These are phyloP conservation scores for Hofmannophila pseudospretella DNA, from an alignment of 2,888 invertebrate genomes.

Conservation along the genomic window DNA sequence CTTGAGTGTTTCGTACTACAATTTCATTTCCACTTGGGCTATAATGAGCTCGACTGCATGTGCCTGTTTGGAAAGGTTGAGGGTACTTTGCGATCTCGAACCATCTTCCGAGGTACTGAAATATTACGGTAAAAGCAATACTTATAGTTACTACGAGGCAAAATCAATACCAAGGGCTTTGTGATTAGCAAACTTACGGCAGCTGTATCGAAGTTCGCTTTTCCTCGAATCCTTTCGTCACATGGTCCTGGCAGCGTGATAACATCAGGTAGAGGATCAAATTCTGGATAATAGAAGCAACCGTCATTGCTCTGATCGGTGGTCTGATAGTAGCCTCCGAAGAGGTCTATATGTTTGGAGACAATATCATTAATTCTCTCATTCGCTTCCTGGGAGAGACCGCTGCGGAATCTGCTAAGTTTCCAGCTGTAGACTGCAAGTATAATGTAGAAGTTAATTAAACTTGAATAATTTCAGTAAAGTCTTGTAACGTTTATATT, in stretches of 20 bases:
- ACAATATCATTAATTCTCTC: slow-evolving; percentile 33
- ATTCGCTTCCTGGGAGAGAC: slow-evolving; percentile 34
- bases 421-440: slow-evolving; percentile 63
- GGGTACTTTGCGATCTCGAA: slow-evolving; percentile 81
- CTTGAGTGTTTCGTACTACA: slow-evolving; percentile 39
- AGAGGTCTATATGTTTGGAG: slow-evolving; percentile 35
- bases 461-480: background rate
- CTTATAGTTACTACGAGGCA: too few relatives aligned
- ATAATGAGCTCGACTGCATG: slow-evolving; percentile 80
- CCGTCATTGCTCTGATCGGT: slow-evolving; percentile 42
- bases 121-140: slow-evolving; percentile 7
- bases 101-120: slow-evolving; percentile 72
- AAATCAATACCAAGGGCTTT: too few relatives aligned
- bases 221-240: slow-evolving; percentile 34
- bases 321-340: slow-evolving; percentile 40
- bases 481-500: background rate
- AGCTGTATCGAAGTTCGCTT: slow-evolving; percentile 36
- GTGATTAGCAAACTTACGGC: too few relatives aligned
- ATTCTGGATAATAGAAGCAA: slow-evolving; percentile 60
- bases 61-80: slow-evolving; percentile 76
- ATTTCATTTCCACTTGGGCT: slow-evolving; percentile 22
- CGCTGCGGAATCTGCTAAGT: slow-evolving; percentile 37
- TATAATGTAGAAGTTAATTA: background rate
- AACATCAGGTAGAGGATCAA: slow-evolving; percentile 26
- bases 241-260: slow-evolving; percentile 50